Base-by-base conservation (phyloP, 2,888 invertebrate genomes). In the Hemaris fuciformis region DNA sequence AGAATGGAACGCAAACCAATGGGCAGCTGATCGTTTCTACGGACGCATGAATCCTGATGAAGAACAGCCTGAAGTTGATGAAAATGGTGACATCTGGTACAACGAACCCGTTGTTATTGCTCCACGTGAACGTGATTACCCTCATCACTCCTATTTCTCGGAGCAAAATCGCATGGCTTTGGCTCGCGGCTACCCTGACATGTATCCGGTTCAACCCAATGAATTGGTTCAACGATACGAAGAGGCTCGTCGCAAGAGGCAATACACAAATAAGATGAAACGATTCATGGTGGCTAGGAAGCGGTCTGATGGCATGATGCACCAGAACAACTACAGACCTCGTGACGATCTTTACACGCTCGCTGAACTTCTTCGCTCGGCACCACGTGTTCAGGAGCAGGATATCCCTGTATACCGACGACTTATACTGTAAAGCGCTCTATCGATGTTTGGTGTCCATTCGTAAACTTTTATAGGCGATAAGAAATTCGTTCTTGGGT, bases 211-310 rank as follows among this genome's bases (percentile, higher is more conserved):
- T 10, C 89, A 86, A 61, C 89, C 91, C 0, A 83, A 84, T 60
- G 91, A 90, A 73, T 72, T 91, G 10, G 88, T 90, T 5, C 92
- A 90, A 66, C 79, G 89, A 62, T 91, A 89, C 61, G 89, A 91
- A 67, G 92, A 93, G 66, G 89, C 84, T 38, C 92, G 92, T 56
- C 93, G 91, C 70, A 93, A 93, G 73, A 83, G 91, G 69, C 88
- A 90, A 66, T 93, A 93, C 68, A 87, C 88, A 6, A 91, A 90
- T 72, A 91, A 91, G 70, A 80, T 91, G 80, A 94, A 95, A 80
- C 89, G 94, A 42, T 95, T 94, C 76, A 94, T 94, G 94, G 94
- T 94, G 0, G 93, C 94, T 22, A 91, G 93, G 73, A 94, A 94
- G 79, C 90, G 91, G 5, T 88, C 93, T 0, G 91, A 91, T 60